Evolutionary conservation across 2,797 vertebrate genomes (phyloP), one percentile per base, ranked within the genome.

Genomic region (Pseudotriccus pelzelni): DNA sequence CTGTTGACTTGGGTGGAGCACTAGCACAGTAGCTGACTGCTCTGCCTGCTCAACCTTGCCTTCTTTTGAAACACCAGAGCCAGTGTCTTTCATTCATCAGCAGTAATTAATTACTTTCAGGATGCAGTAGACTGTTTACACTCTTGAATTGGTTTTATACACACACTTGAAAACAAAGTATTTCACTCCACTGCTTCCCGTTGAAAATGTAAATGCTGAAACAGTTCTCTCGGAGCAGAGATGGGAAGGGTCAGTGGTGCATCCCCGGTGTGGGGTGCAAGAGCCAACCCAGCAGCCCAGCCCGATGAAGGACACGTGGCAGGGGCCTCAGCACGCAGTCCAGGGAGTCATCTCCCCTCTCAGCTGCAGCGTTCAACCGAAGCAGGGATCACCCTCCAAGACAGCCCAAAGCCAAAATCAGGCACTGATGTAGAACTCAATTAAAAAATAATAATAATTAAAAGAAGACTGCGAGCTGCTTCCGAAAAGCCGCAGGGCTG

Each of bases 71-170:
- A 32, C 44, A 30, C 43, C 83, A 56, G 52, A 58, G 21, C 30
- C 9, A 28, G 20, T 46, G 22, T 53, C 90, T 91, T 88, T 84
- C 73, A 50, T 84, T 94, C 75, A 50, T 75, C 76, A 75, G 11
- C 50, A 50, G 43, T 58, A 88, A 89, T 91, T 90, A 64, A 72
- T 93, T 88, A 46, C 62, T 69, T 94, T 28, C 76, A 75, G 89
- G 58, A 72, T 55, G 66, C 53, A 36, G 52, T 13, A 63, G 78
- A 25, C 34, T 76, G 23, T 84, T 93, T 72, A 60, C 4, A 1
- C 60, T 94, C 77, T 92, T 82, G 43, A 59, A 67, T 53, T 77
- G 73, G 58, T 79, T 94, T 84, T 53, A 37, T 74, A 67, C 30
- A 60, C 81, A 56, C 44, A 32, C 63, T 93, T 81, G 28, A 62